These are phyloP conservation scores for Zenarchopterus dispar DNA, from an alignment of 2,797 vertebrate species.

Conservation along the genomic window DNA sequence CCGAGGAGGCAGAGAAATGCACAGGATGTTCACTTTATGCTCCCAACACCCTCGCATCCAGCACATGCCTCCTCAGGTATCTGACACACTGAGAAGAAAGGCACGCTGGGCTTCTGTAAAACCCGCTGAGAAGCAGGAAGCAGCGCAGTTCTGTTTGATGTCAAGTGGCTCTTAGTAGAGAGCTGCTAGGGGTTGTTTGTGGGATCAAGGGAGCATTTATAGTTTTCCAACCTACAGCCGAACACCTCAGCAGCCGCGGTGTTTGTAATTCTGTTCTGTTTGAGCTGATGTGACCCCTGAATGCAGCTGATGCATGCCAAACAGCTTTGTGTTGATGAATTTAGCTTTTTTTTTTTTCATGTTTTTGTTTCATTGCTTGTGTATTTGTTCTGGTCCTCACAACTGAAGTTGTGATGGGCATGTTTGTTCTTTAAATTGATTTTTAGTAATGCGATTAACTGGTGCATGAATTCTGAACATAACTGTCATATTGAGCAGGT, in stretches of 20 bases:
- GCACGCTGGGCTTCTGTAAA: slow-evolving; percentile 58
- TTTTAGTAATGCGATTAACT: no score
- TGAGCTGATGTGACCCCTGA: no score
- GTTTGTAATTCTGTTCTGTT: no score
- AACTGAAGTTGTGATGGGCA: no score
- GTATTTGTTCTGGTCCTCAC: no score
- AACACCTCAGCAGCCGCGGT: background rate
- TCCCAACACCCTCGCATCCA: background rate
- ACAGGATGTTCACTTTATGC: slow-evolving; percentile 71
- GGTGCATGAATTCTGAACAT: no score
- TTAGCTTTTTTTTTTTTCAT: no score
- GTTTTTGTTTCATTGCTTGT: no score
- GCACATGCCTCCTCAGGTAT: slow-evolving; percentile 58
- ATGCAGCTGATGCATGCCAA: background rate
- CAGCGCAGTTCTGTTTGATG: slow-evolving; percentile 24
- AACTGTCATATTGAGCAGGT: no score
- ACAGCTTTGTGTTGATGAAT: no score
- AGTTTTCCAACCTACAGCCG: slow-evolving; percentile 10
- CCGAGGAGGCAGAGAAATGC: slow-evolving; percentile 54
- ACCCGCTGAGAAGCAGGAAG: slow-evolving; percentile 66
- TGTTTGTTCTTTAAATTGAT: no score
- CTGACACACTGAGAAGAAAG: slow-evolving; percentile 53
- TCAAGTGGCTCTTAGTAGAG: slow-evolving; percentile 35
- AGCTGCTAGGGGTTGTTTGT: slow-evolving; percentile 33
- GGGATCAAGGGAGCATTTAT: slow-evolving; percentile 29